phyloP scores from a whole-genome alignment of 2,113 vertebrate species.

The Syngnathus scovelli region DNA sequence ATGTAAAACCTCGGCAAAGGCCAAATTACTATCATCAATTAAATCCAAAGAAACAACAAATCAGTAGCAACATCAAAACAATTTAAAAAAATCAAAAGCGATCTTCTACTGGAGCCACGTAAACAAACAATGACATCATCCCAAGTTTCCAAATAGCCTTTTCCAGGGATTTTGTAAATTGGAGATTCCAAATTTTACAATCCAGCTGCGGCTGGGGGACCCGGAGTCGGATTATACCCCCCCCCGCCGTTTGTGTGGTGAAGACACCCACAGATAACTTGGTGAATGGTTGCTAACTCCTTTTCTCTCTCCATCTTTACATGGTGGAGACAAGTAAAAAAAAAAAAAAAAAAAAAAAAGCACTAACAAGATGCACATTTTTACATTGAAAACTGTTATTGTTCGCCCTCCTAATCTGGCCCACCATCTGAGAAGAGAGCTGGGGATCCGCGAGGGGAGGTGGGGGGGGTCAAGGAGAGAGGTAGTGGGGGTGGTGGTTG shows the following conservation, averaged over 20 bases:
- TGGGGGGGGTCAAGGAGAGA: slow-evolving; percentile 69
- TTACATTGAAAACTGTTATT: slow-evolving; percentile 97
- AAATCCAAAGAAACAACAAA: too few species aligned
- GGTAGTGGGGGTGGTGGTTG: slow-evolving; percentile 68
- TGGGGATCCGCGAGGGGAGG: slow-evolving; percentile 71
- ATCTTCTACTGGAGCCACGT: not conserved
- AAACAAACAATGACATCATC: not conserved
- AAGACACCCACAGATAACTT: slow-evolving; percentile 81
- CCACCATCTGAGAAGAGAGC: slow-evolving; percentile 90
- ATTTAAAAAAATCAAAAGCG: too few species aligned
- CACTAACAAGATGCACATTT: slow-evolving; percentile 88
- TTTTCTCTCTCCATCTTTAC: slow-evolving; percentile 54
- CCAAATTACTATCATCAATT: too few species aligned
- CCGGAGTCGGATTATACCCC: slow-evolving; percentile 48
- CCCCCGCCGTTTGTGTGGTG: slow-evolving; percentile 66
- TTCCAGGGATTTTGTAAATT: not conserved
- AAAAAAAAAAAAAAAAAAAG: slow-evolving; percentile 53
- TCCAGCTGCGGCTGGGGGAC: slow-evolving; percentile 22
- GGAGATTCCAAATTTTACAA: not conserved
- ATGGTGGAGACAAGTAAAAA: slow-evolving; percentile 36
- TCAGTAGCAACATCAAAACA: too few species aligned
- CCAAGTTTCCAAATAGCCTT: not conserved
- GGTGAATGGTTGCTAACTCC: slow-evolving; percentile 71
- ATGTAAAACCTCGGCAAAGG: too few species aligned
- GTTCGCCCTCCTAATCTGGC: slow-evolving; percentile 92